phyloP scores from a whole-genome alignment of 2,888 invertebrate species.

The Morpho helenor region DNA sequence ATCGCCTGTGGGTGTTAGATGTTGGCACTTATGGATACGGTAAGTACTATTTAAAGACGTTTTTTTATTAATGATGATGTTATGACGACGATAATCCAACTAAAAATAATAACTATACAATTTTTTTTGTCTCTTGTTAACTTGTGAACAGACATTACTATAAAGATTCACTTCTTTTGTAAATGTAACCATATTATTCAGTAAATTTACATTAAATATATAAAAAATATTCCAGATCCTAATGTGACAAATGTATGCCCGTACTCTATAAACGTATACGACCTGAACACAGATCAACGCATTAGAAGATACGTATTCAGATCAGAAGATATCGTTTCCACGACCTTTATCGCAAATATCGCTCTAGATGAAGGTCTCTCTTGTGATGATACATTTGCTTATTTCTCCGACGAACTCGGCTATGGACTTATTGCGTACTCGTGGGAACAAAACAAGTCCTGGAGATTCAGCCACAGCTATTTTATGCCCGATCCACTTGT shows the following conservation, averaged over 20 bases:
- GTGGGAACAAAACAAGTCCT: constrained; percentile 86
- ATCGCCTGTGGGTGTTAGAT: constrained; percentile 90
- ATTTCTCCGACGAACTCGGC: constrained; percentile 90
- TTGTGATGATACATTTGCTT: constrained; percentile 88
- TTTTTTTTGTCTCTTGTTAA: no score
- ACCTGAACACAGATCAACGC: constrained; percentile 84
- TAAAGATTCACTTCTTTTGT: no score
- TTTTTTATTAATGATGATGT: no score
- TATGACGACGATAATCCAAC: no score
- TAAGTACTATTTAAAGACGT: constrained; percentile 30
- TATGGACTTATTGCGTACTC: constrained; percentile 90
- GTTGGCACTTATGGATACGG: constrained; percentile 91
- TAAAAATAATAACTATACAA: no score
- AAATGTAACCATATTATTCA: no score
- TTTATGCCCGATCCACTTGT: constrained; percentile 90
- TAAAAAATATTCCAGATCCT: constrained; percentile 49
- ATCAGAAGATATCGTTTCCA: constrained; percentile 85
- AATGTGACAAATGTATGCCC: constrained; percentile 86
- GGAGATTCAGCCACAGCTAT: constrained; percentile 88
- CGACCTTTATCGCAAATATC: constrained; percentile 92
- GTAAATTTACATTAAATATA: not conserved
- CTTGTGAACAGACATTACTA: no score
- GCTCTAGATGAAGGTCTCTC: constrained; percentile 87
- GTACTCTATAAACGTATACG: constrained; percentile 87
- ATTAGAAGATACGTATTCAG: constrained; percentile 84